Conservation (phyloP, 2,797 vertebrate species). For the Acanthornis magna region DNA sequence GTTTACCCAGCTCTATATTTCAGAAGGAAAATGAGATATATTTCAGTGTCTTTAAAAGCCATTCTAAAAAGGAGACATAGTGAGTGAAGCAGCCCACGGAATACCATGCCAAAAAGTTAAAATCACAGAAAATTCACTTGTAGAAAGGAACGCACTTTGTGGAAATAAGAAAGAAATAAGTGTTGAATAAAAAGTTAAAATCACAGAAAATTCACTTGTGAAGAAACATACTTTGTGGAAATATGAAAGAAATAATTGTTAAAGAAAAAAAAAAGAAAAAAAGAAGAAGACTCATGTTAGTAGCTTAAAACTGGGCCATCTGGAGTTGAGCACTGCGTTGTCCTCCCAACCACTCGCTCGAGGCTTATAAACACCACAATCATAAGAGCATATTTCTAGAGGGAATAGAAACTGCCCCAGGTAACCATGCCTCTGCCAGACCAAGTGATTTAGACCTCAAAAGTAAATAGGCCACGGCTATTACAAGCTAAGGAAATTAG, state of each 20-base stretch:
- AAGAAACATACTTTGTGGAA: background rate
- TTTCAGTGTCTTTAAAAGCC: background rate
- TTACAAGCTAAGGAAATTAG: constrained; percentile 38
- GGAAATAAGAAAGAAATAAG: background rate
- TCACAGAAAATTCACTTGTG: background rate
- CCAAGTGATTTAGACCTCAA: constrained; percentile 16
- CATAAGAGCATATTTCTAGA: background rate
- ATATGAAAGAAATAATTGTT: background rate
- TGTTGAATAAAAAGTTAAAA: background rate
- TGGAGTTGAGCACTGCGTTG: background rate
- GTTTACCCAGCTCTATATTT: background rate
- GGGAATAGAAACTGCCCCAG: constrained; percentile 49
- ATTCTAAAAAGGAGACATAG: background rate
- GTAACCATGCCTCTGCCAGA: constrained; percentile 17
- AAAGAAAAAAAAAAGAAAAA: too few species aligned
- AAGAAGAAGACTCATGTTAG: background rate
- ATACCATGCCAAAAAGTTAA: background rate
- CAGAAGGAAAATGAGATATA: background rate
- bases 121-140: background rate
- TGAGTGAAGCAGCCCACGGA: background rate
- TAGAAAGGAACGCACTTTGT: background rate
- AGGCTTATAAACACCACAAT: constrained; percentile 13
- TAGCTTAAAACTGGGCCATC: constrained; percentile 23
- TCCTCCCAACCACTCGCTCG: background rate
- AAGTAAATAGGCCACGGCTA: constrained; percentile 45